These are phyloP conservation scores for Macroglossus sobrinus DNA, from an alignment of 2,113 vertebrate species.

Conservation along the genomic window DNA sequence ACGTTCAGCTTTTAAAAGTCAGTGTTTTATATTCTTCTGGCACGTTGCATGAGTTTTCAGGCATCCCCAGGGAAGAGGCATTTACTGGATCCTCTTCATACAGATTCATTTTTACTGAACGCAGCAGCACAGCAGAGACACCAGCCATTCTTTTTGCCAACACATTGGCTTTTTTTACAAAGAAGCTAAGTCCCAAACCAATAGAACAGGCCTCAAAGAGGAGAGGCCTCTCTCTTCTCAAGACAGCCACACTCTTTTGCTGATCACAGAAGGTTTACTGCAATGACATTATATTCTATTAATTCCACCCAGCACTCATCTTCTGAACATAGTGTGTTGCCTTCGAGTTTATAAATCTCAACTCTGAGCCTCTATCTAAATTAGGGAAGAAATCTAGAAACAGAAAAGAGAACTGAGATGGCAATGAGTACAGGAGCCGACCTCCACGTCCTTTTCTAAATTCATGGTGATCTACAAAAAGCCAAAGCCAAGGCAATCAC, in stretches of 20 bases:
- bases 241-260: not conserved
- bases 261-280: not conserved
- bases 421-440: not conserved
- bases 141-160: not conserved
- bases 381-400: not conserved
- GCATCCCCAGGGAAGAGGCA: conserved; percentile 1
- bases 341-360: not conserved
- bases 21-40: not conserved
- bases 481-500: not conserved
- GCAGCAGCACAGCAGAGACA: not conserved
- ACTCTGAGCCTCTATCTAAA: not conserved
- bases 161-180: not conserved
- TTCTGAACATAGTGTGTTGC: not conserved
- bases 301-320: not conserved
- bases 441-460: not conserved
- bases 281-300: not conserved
- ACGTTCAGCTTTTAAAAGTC: conserved; percentile 34
- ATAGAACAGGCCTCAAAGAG: not conserved
- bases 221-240: not conserved
- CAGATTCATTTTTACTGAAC: not conserved
- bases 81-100: not conserved
- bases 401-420: not conserved
- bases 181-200: not conserved
- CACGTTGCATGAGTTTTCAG: not conserved
- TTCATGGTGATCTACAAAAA: not conserved